Percentiles rank a stretch among this genome's conserved stretches.
phyloP scores from a whole-genome alignment of 1,140 invertebrate species.

The Solenopsis fugax region DNA sequence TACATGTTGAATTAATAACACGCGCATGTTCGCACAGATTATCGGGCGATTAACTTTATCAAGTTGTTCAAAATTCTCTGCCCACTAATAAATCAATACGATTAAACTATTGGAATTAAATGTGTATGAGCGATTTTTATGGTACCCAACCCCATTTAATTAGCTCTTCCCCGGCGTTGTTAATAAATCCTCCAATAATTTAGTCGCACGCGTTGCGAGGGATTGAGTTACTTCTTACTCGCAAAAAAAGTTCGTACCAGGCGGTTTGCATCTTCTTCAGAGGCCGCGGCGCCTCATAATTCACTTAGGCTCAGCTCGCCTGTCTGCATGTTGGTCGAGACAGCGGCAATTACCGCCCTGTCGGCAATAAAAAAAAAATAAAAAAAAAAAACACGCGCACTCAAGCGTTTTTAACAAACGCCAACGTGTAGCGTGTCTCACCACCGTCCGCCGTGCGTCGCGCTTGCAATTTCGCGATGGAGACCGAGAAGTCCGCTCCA shows the following conservation, averaged over 20 bases:
- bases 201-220: conserved; percentile 54
- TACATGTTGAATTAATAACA: conserved; percentile 25
- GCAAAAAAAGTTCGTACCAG: conserved; percentile 43
- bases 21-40: neutral
- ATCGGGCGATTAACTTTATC: neutral
- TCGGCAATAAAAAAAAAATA: conserved; percentile 39
- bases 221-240: conserved; percentile 45
- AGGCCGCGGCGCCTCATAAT: conserved; percentile 77
- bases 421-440: conserved; percentile 37
- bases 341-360: conserved; percentile 55
- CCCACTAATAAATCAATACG: neutral
- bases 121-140: conserved; percentile 2
- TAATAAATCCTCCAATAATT: conserved; percentile 44
- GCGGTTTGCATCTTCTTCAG: conserved; percentile 60
- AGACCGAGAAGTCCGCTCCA: neutral
- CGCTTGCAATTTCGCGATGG: neutral
- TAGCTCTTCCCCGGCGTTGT: neutral
- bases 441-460: neutral
- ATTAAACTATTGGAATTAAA: conserved; percentile 16
- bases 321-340: conserved; percentile 57
- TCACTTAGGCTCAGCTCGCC: conserved; percentile 77
- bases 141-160: neutral
- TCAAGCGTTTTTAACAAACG: conserved; percentile 66
- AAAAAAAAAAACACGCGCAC: conserved; percentile 44
- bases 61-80: neutral